phyloP scores from a whole-genome alignment of 2,113 vertebrate species.

The Calidris pugnax region DNA sequence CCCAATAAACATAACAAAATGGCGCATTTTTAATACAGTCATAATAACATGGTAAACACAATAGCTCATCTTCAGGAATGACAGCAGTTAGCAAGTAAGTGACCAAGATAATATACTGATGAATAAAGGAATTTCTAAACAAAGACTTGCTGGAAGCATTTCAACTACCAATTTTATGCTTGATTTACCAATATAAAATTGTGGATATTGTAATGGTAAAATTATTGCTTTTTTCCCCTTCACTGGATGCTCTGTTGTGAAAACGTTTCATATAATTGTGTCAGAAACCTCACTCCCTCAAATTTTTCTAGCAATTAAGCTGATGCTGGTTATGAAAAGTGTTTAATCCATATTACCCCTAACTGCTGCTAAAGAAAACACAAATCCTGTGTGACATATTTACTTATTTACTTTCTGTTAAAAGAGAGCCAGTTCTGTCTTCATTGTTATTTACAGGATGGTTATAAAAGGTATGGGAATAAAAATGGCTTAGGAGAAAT shows the following conservation, averaged over 20 bases:
- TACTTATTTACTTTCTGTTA: not conserved
- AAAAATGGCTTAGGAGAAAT: not conserved
- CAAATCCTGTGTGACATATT: slow-evolving; percentile 5
- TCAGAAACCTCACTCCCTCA: slow-evolving; percentile 50
- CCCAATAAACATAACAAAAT: slow-evolving; percentile 1
- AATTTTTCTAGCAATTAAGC: slow-evolving; percentile 58
- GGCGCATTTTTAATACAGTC: slow-evolving; percentile 32
- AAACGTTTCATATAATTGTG: slow-evolving; percentile 62
- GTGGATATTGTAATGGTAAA: slow-evolving; percentile 69
- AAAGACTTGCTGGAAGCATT: slow-evolving; percentile 69
- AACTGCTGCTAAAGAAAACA: slow-evolving; percentile 40
- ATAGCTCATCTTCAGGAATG: slow-evolving; percentile 47
- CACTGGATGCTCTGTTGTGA: slow-evolving; percentile 56
- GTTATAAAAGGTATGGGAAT: slow-evolving; percentile 21
- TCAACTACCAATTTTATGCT: slow-evolving; percentile 77
- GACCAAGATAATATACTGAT: slow-evolving; percentile 57
- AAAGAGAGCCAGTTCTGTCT: not conserved
- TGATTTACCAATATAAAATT: slow-evolving; percentile 78
- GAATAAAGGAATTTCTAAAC: slow-evolving; percentile 70
- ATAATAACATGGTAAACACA: slow-evolving; percentile 8
- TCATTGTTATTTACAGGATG: not conserved
- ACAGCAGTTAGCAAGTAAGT: slow-evolving; percentile 55
- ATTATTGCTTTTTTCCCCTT: slow-evolving; percentile 70
- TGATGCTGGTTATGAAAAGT: slow-evolving; percentile 51
- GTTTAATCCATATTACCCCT: slow-evolving; percentile 48